Conservation (phyloP, 2,888 invertebrate species). For the Mesochorus sp. region DNA sequence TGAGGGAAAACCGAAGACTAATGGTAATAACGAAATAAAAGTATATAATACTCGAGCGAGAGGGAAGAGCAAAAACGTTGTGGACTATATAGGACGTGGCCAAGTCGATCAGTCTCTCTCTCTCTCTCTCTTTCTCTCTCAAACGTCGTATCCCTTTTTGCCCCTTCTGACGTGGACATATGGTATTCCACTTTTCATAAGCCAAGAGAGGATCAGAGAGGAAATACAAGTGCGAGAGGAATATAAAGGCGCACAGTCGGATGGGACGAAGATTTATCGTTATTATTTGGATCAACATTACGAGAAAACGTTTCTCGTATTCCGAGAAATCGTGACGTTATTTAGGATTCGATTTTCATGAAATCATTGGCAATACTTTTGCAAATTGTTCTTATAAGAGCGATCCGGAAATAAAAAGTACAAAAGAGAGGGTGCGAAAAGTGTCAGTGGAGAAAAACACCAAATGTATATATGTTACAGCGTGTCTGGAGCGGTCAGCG, state of each 20-base stretch:
- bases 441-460: constrained; percentile 28
- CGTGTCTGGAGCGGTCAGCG: constrained; percentile 62
- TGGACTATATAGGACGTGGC: constrained; percentile 45
- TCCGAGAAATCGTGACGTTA: too few species aligned
- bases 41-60: constrained; percentile 31
- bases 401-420: constrained; percentile 21
- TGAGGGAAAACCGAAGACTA: constrained; percentile 37
- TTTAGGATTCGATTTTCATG: background rate
- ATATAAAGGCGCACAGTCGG: constrained; percentile 55
- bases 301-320: constrained; percentile 14
- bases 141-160: constrained; percentile 58
- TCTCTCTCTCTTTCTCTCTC: constrained; percentile 16
- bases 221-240: constrained; percentile 34
- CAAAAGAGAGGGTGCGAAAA: constrained; percentile 48
- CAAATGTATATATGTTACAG: background rate
- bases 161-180: constrained; percentile 74
- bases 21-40: constrained; percentile 61
- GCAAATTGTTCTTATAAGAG: too few species aligned
- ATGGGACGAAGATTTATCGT: constrained; percentile 59
- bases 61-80: constrained; percentile 6
- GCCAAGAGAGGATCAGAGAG: constrained; percentile 47
- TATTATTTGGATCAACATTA: constrained; percentile 23
- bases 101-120: constrained; percentile 48
- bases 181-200: constrained; percentile 76
- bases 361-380: background rate